Conservation (phyloP, 1,140 invertebrate species). For the Aleiodes sp. region DNA sequence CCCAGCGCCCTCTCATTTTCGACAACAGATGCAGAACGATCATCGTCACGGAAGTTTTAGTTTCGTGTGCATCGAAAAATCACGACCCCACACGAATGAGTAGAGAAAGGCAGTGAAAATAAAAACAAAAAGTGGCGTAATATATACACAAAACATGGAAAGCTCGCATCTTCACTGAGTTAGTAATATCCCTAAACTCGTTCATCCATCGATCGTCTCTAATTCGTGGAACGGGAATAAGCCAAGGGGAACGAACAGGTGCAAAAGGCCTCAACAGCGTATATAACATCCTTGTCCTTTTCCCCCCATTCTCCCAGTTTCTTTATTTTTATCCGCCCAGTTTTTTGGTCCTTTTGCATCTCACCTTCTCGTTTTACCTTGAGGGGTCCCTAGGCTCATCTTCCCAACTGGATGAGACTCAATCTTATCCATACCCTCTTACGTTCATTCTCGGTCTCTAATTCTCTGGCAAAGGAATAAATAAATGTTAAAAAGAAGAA, state of each 20-base stretch:
- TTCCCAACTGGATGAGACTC: conserved; percentile 15
- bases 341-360: not conserved
- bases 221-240: conserved; percentile 26
- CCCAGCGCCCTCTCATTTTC: conserved; percentile 22
- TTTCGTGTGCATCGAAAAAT: conserved; percentile 8
- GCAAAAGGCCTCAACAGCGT: conserved; percentile 16
- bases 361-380: conserved; percentile 27
- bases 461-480: conserved; percentile 47
- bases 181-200: conserved; percentile 4
- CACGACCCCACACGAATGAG: conserved; percentile 1
- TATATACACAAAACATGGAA: too few species aligned
- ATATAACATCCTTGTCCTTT: not conserved
- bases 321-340: not conserved
- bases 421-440: not conserved
- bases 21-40: conserved; percentile 23
- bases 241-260: conserved; percentile 22
- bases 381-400: conserved; percentile 1
- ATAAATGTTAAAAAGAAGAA: not conserved
- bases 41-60: conserved; percentile 5
- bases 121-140: not conserved
- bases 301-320: not conserved
- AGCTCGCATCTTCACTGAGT: conserved; percentile 4
- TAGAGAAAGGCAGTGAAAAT: not conserved
- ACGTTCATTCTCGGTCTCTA: conserved; percentile 47
- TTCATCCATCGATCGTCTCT: conserved; percentile 18